A percentile compares a stretch with the other conserved stretches of the same genome.
Conservation (phyloP, 2,888 invertebrate genomes). For the Charanyca ferruginea region DNA sequence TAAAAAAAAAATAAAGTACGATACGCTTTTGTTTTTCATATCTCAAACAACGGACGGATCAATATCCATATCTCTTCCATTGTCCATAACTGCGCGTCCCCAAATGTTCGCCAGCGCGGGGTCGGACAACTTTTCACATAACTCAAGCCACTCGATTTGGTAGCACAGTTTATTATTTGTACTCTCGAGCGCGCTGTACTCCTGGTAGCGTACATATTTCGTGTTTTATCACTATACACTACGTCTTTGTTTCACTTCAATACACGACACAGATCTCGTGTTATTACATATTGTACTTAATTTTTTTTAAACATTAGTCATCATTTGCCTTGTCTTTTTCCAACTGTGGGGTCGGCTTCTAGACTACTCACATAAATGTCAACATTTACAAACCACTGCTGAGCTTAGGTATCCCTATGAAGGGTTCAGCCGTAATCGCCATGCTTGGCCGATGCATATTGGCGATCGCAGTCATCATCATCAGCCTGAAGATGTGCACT, state of each 20-base stretch:
- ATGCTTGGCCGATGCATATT: no score
- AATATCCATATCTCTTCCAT: constrained; percentile 67
- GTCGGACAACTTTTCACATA: constrained; percentile 88
- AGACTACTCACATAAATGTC: no score
- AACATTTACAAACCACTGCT: no score
- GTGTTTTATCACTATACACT: constrained; percentile 77
- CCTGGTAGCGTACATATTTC: constrained; percentile 72
- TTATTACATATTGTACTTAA: constrained; percentile 49
- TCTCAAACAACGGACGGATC: constrained; percentile 27
- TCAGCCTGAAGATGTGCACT: no score
- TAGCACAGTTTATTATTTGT: constrained; percentile 88
- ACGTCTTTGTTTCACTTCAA: constrained; percentile 76
- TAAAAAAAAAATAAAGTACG: no score
- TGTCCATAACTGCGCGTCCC: constrained; percentile 66
- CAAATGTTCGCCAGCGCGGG: constrained; percentile 75
- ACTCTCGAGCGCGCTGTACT: constrained; percentile 70
- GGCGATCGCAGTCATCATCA: no score
- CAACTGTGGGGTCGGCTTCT: no score
- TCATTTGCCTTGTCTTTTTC: no score
- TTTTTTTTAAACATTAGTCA: constrained; percentile 2
- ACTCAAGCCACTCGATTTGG: constrained; percentile 89
- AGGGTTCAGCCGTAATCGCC: no score
- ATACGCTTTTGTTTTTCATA: constrained; percentile 25
- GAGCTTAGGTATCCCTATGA: no score
- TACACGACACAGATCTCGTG: constrained; percentile 51